Base-by-base conservation (phyloP, 64 coral and sea anemone genomes). In the Pocillopora verrucosa region DNA sequence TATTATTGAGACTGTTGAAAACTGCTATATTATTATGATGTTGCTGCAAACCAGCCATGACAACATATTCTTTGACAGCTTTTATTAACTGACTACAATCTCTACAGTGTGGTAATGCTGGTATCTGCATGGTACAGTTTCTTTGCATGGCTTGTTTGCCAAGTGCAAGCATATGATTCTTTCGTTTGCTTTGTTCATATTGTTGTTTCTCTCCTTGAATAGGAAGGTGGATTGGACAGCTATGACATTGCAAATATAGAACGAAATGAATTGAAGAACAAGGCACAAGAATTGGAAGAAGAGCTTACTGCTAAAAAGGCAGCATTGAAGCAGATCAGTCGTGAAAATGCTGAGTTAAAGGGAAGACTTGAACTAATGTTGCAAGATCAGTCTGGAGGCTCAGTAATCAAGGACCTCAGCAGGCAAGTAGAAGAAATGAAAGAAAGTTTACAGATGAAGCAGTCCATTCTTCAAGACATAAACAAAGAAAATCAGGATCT, bases 401-500 rank as follows among this genome's bases (percentile, higher is more conserved):
- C 89, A 41, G 78, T 92, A 68, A 94, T 92, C 37, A 94, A 80
- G 65, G 90, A 95, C 20, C 76, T 98, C 25, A 98, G 87, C 60
- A 63, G 87, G 34, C 93, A 89, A 68, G 91, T 98, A 59, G 96
- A 94, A 65, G 96, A 94, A 92, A 89, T 94, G 79, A 94, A 75
- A 72, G 93, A 94, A 86, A 98, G 92, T 56, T 86, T 99, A 56
- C 83, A 84, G 38, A 91, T 91, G 16, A 92, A 92, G 41, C 93
- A 99, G 45, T 92, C 80, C 2, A 93, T 92, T 26, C 77, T 99
- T n/a, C 77, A 92, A 37, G 97, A 99, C 34, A 91, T 99, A 4
- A 95, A 95, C 80, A 93, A 93, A 89, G 93, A 99, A 78, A 99
- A 99, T 86, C 93, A 99, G 80, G 94, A 93, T 59, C 76, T 99